These are phyloP conservation scores for Darevskia nairensis DNA, from an alignment of 2,797 vertebrate genomes.

Conservation along the genomic window DNA sequence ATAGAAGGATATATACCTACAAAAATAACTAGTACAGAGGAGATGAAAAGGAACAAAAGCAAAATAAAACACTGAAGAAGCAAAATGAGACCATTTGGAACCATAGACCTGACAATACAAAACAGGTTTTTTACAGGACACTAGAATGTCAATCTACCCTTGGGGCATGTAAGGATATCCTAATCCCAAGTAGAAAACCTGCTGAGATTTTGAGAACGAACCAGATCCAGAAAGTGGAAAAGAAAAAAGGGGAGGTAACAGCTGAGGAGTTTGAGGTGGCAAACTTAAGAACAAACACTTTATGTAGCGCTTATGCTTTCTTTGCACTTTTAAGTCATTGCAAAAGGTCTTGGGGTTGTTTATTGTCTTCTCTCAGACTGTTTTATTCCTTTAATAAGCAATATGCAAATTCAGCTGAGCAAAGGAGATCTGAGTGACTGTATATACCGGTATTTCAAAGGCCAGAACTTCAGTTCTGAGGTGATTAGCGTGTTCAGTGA, in stretches of 20 bases:
- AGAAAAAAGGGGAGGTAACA: not conserved
- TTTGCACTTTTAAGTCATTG: not conserved
- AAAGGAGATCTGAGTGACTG: not conserved
- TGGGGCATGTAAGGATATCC: not conserved
- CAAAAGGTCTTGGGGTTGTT: not conserved
- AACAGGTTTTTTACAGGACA: too few species aligned
- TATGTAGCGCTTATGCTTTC: not conserved
- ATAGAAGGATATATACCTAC: not conserved
- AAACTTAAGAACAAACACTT: too few species aligned
- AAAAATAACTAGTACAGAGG: not conserved
- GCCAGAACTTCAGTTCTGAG: constrained; percentile 6
- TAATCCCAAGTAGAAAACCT: not conserved
- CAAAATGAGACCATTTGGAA: too few species aligned
- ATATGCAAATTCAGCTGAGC: not conserved
- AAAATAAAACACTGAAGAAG: too few species aligned
- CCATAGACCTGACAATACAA: too few species aligned
- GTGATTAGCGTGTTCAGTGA: not conserved
- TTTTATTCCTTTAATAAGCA: not conserved
- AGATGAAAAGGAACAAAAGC: not conserved
- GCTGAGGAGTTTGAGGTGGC: not conserved
- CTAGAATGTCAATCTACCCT: too few species aligned
- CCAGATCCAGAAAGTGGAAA: not conserved
- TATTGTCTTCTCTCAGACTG: not conserved
- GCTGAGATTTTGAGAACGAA: not conserved
- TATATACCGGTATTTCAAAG: constrained; percentile 9